phyloP scores from a whole-genome alignment of 2,113 vertebrate species.

The Dicentrarchus labrax region DNA sequence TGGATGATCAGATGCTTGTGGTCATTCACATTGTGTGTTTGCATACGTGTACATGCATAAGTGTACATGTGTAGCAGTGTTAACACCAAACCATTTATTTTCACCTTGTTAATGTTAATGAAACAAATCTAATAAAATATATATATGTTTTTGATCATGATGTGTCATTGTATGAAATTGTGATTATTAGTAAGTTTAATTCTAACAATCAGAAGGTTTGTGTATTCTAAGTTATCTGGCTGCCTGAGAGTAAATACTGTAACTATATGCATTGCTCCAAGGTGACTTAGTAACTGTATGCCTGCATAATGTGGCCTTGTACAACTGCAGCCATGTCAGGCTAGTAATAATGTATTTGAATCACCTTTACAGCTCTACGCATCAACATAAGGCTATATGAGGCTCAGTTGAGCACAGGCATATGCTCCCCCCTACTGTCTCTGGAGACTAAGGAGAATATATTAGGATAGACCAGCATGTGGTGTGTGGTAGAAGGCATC shows the following conservation, averaged over 20 bases:
- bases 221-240: conserved; percentile 7
- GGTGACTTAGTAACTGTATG: conserved; percentile 50
- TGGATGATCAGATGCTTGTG: background rate
- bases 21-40: background rate
- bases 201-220: background rate
- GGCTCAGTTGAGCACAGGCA: conserved; percentile 45
- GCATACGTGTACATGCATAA: background rate
- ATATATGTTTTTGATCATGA: background rate
- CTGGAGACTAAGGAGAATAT: conserved; percentile 33
- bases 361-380: conserved; percentile 46
- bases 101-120: background rate
- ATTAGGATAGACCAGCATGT: conserved; percentile 27
- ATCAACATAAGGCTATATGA: conserved; percentile 54
- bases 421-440: conserved; percentile 46
- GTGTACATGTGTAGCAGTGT: background rate
- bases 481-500: conserved; percentile 17
- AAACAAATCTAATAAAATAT: background rate
- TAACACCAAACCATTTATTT: background rate
- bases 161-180: background rate
- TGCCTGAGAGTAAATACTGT: conserved; percentile 12
- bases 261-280: conserved; percentile 33
- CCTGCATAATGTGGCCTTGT: conserved; percentile 53
- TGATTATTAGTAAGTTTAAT: background rate
- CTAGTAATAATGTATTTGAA: conserved; percentile 57
- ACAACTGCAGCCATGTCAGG: conserved; percentile 33